These are phyloP conservation scores for Metridium senile DNA, from an alignment of 92 coral and sea anemone species.

Conservation along the genomic window DNA sequence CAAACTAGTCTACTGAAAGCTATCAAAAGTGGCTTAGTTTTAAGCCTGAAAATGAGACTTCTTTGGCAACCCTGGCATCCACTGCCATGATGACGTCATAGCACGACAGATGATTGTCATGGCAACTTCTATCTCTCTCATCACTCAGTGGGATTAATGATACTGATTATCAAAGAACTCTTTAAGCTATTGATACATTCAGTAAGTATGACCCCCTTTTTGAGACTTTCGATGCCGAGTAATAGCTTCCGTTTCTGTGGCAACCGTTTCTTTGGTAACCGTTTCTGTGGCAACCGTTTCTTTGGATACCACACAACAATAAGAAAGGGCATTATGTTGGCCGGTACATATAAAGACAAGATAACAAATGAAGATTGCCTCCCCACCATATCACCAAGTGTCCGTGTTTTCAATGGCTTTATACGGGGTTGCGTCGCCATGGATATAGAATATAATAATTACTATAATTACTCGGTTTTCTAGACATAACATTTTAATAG, in stretches of 20 bases:
- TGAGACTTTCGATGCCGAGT: conserved; percentile 40
- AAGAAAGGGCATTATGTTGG: not conserved
- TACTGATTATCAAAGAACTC: conserved; percentile 19
- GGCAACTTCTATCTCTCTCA: too few species aligned
- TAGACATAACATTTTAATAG: too few species aligned
- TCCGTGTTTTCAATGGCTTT: too few species aligned
- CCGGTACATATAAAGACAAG: too few species aligned
- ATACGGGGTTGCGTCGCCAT: too few species aligned
- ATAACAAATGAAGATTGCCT: too few species aligned
- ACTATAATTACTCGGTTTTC: too few species aligned
- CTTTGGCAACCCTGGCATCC: conserved; percentile 27
- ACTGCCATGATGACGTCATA: conserved; percentile 20
- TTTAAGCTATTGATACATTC: not conserved
- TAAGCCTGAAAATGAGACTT: conserved; percentile 49
- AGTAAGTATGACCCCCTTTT: conserved; percentile 26
- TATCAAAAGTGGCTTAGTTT: conserved; percentile 50
- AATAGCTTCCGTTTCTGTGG: conserved; percentile 29
- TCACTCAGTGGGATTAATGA: conserved; percentile 8
- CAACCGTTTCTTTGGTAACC: conserved; percentile 20
- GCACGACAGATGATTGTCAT: conserved; percentile 14
- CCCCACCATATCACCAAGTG: too few species aligned
- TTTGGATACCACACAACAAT: conserved; percentile 3
- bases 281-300: conserved; percentile 16
- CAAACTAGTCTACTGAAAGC: conserved; percentile 37
- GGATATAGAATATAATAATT: too few species aligned